Base-by-base conservation (phyloP, 2,888 invertebrate species). In the Ptycholaimellus sp. region DNA sequence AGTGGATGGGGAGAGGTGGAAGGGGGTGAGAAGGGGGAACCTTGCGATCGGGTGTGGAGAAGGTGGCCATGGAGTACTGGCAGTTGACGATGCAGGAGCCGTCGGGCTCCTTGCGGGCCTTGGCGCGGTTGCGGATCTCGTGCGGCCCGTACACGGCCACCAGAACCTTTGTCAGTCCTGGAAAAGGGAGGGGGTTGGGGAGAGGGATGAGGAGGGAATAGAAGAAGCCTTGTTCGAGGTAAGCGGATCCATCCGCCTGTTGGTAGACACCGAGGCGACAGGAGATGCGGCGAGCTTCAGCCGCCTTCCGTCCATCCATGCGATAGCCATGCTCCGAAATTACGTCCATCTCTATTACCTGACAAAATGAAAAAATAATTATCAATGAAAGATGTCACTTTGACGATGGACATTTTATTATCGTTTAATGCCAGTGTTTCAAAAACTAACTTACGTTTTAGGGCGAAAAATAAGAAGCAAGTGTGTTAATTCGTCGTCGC, bases 61-160 rank as follows among this genome's bases (percentile, higher is more conserved):
- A 87, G n/a, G 82, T 81, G 0, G 90, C 85, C 74, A 81, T 82
- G 56, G 82, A 83, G 61, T 80, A 90, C 55, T 90, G 83, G 54
- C 87, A 87, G 23, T 46, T 45, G n/a, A n/a, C n/a, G n/a, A n/a
- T n/a, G n/a, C n/a, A n/a, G n/a, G n/a, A n/a, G n/a, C n/a, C n/a
- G n/a, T n/a, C n/a, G n/a, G n/a, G n/a, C n/a, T 81, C 78, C 42
- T 68, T 70, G 51, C 64, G 69, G 40, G 67, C 68, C 62, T 71
- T 76, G 51, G 60, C 65, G 36, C 66, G 62, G 32, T 46, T 42
- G 1, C 48, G 30, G 17, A 38, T 42, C 36, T 93, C 85, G 65
- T 87, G 87, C 1, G 96, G 96, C 1, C 96, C 96, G 59, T 90
- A 96, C 3, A 96, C 87, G 6, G 93, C 79, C 9, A 83, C 90